Evolutionary conservation across 2,888 invertebrate species (phyloP).

Genomic region (Caenorhabditis sinica): DNA sequence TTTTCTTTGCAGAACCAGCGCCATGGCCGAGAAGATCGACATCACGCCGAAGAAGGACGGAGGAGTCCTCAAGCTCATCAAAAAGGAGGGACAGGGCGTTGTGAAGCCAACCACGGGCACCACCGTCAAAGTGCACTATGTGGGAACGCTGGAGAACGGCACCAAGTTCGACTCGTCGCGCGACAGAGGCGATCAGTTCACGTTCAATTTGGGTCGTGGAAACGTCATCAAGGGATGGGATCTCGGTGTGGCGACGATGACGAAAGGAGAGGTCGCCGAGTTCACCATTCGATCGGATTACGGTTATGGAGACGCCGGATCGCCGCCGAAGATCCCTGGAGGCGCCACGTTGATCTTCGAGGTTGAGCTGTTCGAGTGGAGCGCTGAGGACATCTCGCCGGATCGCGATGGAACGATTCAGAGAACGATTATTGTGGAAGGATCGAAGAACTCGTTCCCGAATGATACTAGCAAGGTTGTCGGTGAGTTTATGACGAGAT

Average conservation of each 20-base stretch:
- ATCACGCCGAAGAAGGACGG: constrained; percentile 85
- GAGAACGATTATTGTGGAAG: constrained; percentile 87
- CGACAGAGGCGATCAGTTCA: constrained; percentile 91
- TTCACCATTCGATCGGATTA: constrained; percentile 93
- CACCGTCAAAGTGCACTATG: constrained; percentile 89
- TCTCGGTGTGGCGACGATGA: constrained; percentile 95
- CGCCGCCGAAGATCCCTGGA: constrained; percentile 92
- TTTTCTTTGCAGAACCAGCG: not conserved
- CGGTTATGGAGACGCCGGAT: constrained; percentile 92
- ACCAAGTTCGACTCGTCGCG: constrained; percentile 94
- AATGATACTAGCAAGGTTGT: constrained; percentile 91
- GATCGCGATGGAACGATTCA: constrained; percentile 91
- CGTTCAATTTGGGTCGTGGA: constrained; percentile 93
- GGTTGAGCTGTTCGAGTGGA: constrained; percentile 84
- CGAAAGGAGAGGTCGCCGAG: constrained; percentile 88
- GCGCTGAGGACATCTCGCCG: constrained; percentile 91
- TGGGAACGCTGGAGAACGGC: constrained; percentile 91
- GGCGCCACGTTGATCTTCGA: constrained; percentile 93
- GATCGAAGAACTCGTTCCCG: constrained; percentile 89
- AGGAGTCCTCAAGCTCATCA: constrained; percentile 90
- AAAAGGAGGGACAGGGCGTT: constrained; percentile 88
- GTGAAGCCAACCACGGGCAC: constrained; percentile 75
- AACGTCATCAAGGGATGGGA: constrained; percentile 88
- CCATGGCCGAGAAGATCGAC: constrained; percentile 57
- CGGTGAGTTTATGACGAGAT: no score